Base-by-base conservation (phyloP, 1,140 invertebrate species). In the Anthonomus grandis region DNA sequence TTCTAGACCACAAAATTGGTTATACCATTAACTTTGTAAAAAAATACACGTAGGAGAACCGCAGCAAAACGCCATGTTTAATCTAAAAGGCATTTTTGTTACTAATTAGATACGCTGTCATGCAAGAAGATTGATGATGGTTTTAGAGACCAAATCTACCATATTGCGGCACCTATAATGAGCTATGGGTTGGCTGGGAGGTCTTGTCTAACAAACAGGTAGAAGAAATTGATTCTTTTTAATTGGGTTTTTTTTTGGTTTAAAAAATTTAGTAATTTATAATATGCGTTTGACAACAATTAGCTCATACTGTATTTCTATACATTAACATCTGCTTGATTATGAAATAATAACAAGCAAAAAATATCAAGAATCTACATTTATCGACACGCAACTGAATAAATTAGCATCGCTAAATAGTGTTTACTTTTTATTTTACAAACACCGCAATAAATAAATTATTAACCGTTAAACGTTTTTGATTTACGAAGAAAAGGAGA, bases 101-200 rank as follows among this genome's bases (percentile, higher is more conserved):
- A 45, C 52, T 55, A 55, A 55, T 55, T 55, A 55, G 52, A 55
- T 37, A 46, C 52, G 52, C 52, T 55, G 52, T 55, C 52, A 55
- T 55, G 52, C 52, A 55, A 38, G 42, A 55, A 55, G 52, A 55
- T 55, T 55, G n/a, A 55, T 55, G 41, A 38, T 55, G 17, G 52
- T 46, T 55, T 37, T 55, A 55, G 52, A 46, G 46, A 55, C 52
- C 52, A 44, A 55, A 46, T 55, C 52, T 55, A 55, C 52, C 52
- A 55, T 55, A 55, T 46, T 55, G 52, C 52, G 52, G 52, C 42
- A 55, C 52, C 52, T 55, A 55, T 55, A 55, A 55, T 55, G 52
- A 55, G 52, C 25, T 46, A 46, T 55, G 52, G 52, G 52, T 55
- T 46, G 50, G 45, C 46, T 41, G 50, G 52, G 46, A 44, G 52